Evolutionary conservation across 92 coral and sea anemone genomes (phyloP), one percentile per base, ranked within the genome.

Genomic region (Bergia puertoricense): DNA sequence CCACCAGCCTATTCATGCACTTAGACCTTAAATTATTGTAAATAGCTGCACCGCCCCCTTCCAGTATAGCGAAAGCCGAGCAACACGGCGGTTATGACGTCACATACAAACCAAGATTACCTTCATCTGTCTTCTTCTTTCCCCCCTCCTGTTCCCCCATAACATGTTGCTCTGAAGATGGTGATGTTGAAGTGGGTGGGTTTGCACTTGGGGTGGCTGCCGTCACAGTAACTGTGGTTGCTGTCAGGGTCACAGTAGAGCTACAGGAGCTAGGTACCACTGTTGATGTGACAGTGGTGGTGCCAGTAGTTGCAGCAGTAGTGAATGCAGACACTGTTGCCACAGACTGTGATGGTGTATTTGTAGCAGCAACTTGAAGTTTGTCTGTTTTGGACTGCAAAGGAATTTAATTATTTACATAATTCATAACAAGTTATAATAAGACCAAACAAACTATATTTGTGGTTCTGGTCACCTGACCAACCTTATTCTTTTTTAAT

Each of bases 271-370:
- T 13, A 6, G 86, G 86, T 66, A 76, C 86, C 16, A 82, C 75
- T 22, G 86, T 20, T 9, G 86, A 71, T 43, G 86, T 82, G n/a
- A 82, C 76, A 6, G 59, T 41, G 16, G 86, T 82, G 13, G 66
- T 23, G 5, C 76, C 76, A 16, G 69, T 45, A 65, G 86, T 82
- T 82, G 76, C 2, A n/a, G 69, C 86, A 66, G 86, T 82, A 40
- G 39, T 82, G 36, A 82, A 82, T 43, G 86, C 45, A 66, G 85
- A 80, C 14, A 80, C 73, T 54, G 85, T 42, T 80, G 85, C 73
- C 18, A 41, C 73, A 80, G 86, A 71, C 74, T 57, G 85, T 81
- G 74, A 20, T 14, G 67, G 4, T 36, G 85, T 4, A 54, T 54
- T 80, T 37, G 46, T 48, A 39, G 56, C 38, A 13, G 22, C 69